Percentiles rank a stretch among this genome's conserved stretches.
Conservation (phyloP, 2,888 invertebrate species). For the Scaptomyza reducta region DNA sequence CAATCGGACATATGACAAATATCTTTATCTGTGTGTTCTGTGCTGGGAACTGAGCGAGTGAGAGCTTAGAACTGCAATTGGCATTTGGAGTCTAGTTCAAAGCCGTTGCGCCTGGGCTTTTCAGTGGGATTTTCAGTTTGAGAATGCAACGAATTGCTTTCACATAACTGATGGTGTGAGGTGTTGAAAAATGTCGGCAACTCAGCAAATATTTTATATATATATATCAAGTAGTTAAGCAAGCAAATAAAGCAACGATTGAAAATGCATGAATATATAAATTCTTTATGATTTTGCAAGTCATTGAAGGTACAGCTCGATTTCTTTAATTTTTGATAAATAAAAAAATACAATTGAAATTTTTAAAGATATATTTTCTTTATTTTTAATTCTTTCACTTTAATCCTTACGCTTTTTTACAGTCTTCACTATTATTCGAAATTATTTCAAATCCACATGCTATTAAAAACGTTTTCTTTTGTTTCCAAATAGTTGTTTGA, state of each 20-base stretch:
- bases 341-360: too few species aligned
- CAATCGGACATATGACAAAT: constrained; percentile 61
- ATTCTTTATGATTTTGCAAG: too few species aligned
- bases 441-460: not conserved
- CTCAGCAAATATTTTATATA: not conserved
- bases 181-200: constrained; percentile 1
- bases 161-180: constrained; percentile 7
- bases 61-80: constrained; percentile 26
- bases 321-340: too few species aligned
- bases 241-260: not conserved
- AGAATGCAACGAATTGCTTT: constrained; percentile 27
- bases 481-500: not conserved
- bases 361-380: too few species aligned
- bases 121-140: constrained; percentile 30
- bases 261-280: not conserved
- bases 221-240: too few species aligned
- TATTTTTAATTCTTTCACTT: too few species aligned
- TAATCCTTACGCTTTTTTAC: too few species aligned
- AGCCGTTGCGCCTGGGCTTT: constrained; percentile 25
- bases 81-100: constrained; percentile 36
- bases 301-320: too few species aligned
- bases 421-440: not conserved
- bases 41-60: not conserved
- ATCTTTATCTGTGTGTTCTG: constrained; percentile 52
- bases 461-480: not conserved